Percentiles rank a stretch among this genome's conserved stretches.
Evolutionary conservation across 2,888 invertebrate species (phyloP).

Genomic region (Eucriotettix oculatus): DNA sequence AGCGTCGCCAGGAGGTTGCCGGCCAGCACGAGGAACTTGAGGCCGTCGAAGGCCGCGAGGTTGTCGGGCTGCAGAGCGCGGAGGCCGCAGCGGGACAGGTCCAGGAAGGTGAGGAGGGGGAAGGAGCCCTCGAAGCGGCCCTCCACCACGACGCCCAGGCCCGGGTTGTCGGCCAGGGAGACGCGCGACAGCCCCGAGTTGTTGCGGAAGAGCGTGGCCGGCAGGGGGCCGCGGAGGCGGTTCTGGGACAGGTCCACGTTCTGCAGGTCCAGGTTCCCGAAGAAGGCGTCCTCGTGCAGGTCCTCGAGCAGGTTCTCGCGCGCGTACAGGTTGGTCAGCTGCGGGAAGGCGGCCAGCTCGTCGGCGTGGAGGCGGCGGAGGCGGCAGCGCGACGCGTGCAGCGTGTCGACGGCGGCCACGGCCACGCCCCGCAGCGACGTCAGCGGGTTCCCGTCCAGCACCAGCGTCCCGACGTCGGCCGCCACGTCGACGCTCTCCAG

Average conservation of each 20-base stretch:
- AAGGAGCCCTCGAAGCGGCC: conserved; percentile 20
- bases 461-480: neutral
- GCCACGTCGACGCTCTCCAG: conserved; percentile 27
- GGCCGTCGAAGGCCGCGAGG: conserved; percentile 52
- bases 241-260: conserved; percentile 60
- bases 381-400: conserved; percentile 1
- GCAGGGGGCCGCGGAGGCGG: conserved; percentile 43
- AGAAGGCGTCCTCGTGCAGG: conserved; percentile 52
- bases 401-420: neutral
- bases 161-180: conserved; percentile 51
- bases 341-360: conserved; percentile 30
- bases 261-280: conserved; percentile 44
- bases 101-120: conserved; percentile 49
- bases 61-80: conserved; percentile 42
- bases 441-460: conserved; percentile 2
- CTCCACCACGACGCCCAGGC: conserved; percentile 43
- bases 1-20: conserved; percentile 39
- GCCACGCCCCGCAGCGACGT: neutral
- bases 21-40: conserved; percentile 47
- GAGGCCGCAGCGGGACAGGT: conserved; percentile 57
- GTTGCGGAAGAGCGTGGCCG: conserved; percentile 47
- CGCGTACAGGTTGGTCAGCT: conserved; percentile 46
- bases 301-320: conserved; percentile 50
- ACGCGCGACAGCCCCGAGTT: conserved; percentile 53
- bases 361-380: neutral